Percentiles rank a stretch among this genome's conserved stretches.
phyloP scores from a whole-genome alignment of 2,113 vertebrate genomes.

The Nannospalax galili region DNA sequence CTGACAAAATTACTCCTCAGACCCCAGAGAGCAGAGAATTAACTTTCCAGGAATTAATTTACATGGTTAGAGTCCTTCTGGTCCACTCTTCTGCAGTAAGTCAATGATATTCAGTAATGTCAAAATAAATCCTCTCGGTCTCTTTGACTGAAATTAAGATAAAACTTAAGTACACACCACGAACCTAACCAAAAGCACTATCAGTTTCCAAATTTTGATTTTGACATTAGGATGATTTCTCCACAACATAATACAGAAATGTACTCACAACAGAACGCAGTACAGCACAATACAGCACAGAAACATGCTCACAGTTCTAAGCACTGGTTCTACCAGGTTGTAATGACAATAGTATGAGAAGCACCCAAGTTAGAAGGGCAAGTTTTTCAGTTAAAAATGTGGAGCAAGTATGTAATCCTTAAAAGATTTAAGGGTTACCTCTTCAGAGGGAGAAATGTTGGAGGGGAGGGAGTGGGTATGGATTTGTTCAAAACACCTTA shows the following conservation, averaged over 20 bases:
- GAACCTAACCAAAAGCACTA: not conserved
- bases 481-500: too few relatives aligned
- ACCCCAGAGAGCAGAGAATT: not conserved
- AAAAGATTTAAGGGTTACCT: too few relatives aligned
- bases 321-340: not conserved
- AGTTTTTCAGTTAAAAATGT: not conserved
- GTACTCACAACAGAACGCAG: not conserved
- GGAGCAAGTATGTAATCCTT: too few relatives aligned
- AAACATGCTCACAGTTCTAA: not conserved
- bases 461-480: too few relatives aligned
- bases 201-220: not conserved
- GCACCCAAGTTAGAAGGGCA: not conserved
- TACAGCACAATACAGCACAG: not conserved
- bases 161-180: not conserved
- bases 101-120: not conserved
- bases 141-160: not conserved
- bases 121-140: not conserved
- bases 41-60: slow-evolving; percentile 37
- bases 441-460: too few relatives aligned
- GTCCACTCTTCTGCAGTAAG: not conserved
- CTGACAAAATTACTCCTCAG: not conserved
- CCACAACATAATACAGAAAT: not conserved
- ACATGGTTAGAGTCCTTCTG: not conserved
- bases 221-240: not conserved
- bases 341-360: not conserved